A percentile compares a stretch with the other conserved stretches of the same genome.
These are phyloP conservation scores for Acyrthosiphon pisum DNA, from an alignment of 1,140 invertebrate species.

Conservation along the genomic window DNA sequence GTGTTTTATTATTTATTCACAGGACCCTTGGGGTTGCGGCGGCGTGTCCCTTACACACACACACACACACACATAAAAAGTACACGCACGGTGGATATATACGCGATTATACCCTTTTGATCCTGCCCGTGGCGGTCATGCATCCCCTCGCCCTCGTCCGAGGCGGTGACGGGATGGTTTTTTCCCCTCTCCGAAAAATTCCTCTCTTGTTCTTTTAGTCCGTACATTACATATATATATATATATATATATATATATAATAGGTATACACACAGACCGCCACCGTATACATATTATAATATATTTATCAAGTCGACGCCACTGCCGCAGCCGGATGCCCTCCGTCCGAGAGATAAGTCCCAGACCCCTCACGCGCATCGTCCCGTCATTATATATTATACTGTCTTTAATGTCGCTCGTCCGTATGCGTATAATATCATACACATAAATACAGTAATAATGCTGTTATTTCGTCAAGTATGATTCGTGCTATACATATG, in stretches of 20 bases:
- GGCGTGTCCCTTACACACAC: not conserved
- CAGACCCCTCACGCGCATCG: not conserved
- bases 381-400: not conserved
- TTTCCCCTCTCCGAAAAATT: not conserved
- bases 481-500: not conserved
- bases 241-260: too few relatives aligned
- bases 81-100: not conserved
- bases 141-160: not conserved
- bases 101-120: constrained; percentile 54
- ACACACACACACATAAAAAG: not conserved
- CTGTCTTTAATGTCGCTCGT: not conserved
- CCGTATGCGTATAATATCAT: too few relatives aligned
- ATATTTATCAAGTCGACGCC: constrained; percentile 26
- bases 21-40: constrained; percentile 33
- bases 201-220: constrained; percentile 50
- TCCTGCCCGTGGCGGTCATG: not conserved
- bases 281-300: not conserved
- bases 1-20: constrained; percentile 57
- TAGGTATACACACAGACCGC: not conserved
- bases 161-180: not conserved
- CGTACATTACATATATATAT: too few relatives aligned
- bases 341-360: constrained; percentile 3
- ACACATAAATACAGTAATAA: not conserved
- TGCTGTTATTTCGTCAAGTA: constrained; percentile 17
- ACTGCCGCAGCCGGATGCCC: constrained; percentile 1